Evolutionary conservation across 1,140 invertebrate species (phyloP).

Genomic region (Venustaconcha ellipsiformis): DNA sequence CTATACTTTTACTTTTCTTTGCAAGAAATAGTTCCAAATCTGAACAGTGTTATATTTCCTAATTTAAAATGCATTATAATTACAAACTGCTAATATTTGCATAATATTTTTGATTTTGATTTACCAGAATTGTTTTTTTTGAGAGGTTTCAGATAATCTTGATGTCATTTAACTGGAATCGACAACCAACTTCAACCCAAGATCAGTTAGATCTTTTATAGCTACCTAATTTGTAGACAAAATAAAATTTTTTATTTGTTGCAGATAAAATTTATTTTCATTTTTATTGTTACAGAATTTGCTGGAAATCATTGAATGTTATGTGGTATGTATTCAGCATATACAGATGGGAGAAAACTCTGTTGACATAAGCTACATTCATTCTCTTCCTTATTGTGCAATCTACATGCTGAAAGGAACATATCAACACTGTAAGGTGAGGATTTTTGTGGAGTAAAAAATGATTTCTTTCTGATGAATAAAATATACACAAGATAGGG

Average conservation of each 20-base stretch:
- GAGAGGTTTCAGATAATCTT: not conserved
- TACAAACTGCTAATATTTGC: too few species aligned
- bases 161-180: not conserved
- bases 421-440: conserved; percentile 28
- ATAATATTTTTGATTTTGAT: too few species aligned
- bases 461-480: not conserved
- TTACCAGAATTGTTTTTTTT: too few species aligned
- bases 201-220: not conserved
- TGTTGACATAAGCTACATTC: too few species aligned
- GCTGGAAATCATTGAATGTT: conserved; percentile 26
- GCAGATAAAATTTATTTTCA: not conserved
- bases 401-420: conserved; percentile 24
- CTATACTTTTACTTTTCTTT: too few species aligned
- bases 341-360: too few species aligned
- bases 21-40: too few species aligned
- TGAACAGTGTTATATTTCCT: too few species aligned
- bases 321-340: too few species aligned
- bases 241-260: not conserved
- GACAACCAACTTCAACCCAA: not conserved
- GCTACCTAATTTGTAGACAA: not conserved
- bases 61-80: too few species aligned
- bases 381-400: too few species aligned
- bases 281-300: conserved; percentile 8
- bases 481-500: not conserved
- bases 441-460: not conserved